Percentiles rank a stretch among this genome's conserved stretches.
These are phyloP conservation scores for Drosophila trichaetosa DNA, from an alignment of 2,888 invertebrate genomes.

Conservation along the genomic window DNA sequence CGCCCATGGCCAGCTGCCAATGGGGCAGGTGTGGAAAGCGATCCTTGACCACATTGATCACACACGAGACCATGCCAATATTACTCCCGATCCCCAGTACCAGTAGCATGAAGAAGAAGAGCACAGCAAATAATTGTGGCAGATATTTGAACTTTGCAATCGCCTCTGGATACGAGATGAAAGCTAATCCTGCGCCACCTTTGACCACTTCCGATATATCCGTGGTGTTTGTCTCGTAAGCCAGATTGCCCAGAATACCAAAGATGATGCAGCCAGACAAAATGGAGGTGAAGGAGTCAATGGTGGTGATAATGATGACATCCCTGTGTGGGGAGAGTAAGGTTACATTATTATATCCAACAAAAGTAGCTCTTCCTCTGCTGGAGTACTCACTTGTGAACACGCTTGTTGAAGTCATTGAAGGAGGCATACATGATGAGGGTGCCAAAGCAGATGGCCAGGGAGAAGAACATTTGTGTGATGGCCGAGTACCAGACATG, in stretches of 20 bases:
- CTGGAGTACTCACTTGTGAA: slow-evolving; percentile 85
- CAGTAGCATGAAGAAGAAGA: slow-evolving; percentile 87
- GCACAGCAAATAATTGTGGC: slow-evolving; percentile 86
- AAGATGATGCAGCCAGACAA: slow-evolving; percentile 94
- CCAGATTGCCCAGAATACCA: slow-evolving; percentile 92
- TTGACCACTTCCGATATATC: slow-evolving; percentile 89
- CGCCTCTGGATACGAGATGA: slow-evolving; percentile 89
- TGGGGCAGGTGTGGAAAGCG: slow-evolving; percentile 84
- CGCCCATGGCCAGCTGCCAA: slow-evolving; percentile 86
- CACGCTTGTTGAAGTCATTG: slow-evolving; percentile 87
- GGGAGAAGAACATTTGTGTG: slow-evolving; percentile 88
- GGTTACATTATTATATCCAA: not conserved
- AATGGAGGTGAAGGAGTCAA: slow-evolving; percentile 93
- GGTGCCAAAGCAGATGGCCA: slow-evolving; percentile 88
- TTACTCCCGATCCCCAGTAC: slow-evolving; percentile 86
- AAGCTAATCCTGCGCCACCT: slow-evolving; percentile 91
- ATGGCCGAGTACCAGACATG: slow-evolving; percentile 89
- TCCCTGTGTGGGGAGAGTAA: slow-evolving; percentile 86
- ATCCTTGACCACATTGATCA: slow-evolving; percentile 86
- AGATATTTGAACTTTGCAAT: slow-evolving; percentile 86
- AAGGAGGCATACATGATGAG: slow-evolving; percentile 88
- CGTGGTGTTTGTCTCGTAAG: slow-evolving; percentile 87
- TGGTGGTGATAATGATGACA: slow-evolving; percentile 91
- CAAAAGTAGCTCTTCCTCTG: not conserved
- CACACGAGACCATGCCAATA: slow-evolving; percentile 85